Evolutionary conservation across 2,888 invertebrate species (phyloP).

Genomic region (Scaptomyza parva): DNA sequence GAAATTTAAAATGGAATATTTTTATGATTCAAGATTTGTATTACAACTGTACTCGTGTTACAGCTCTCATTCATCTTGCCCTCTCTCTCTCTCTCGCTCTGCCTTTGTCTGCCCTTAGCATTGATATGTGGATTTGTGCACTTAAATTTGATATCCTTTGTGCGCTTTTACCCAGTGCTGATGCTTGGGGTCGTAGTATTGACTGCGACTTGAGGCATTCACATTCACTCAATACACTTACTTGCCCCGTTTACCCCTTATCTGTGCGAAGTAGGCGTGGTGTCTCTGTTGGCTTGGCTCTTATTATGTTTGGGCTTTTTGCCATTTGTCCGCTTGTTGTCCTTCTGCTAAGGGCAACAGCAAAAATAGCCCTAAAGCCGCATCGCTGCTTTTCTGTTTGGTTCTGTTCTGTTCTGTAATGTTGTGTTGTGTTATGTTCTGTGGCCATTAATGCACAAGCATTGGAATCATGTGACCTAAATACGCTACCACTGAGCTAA

Average conservation of each 20-base stretch:
- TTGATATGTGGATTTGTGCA: constrained; percentile 56
- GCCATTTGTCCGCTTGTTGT: constrained; percentile 56
- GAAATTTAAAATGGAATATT: not conserved
- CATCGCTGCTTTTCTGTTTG: constrained; percentile 35
- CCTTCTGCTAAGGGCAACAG: constrained; percentile 14
- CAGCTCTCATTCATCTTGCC: constrained; percentile 22
- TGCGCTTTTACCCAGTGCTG: constrained; percentile 42
- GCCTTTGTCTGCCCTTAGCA: constrained; percentile 17
- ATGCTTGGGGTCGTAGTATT: constrained; percentile 52
- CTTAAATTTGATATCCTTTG: constrained; percentile 80
- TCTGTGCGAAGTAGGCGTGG: constrained; percentile 32
- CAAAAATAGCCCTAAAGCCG: constrained; percentile 30
- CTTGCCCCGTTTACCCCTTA: constrained; percentile 3
- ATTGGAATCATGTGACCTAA: constrained; percentile 75
- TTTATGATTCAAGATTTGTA: not conserved
- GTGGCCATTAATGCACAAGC: constrained; percentile 65
- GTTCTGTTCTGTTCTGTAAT: not conserved
- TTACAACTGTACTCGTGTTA: constrained; percentile 1
- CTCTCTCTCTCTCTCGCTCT: constrained; percentile 14
- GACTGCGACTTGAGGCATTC: constrained; percentile 67
- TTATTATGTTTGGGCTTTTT: constrained; percentile 66
- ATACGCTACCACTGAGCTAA: constrained; percentile 68
- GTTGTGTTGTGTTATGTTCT: not conserved
- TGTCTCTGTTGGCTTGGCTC: constrained; percentile 51
- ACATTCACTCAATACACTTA: constrained; percentile 29